Percentiles rank a stretch among this genome's conserved stretches.
These are phyloP conservation scores for Brachyrhaphis roseni DNA, from an alignment of 2,797 vertebrate genomes.

Conservation along the genomic window DNA sequence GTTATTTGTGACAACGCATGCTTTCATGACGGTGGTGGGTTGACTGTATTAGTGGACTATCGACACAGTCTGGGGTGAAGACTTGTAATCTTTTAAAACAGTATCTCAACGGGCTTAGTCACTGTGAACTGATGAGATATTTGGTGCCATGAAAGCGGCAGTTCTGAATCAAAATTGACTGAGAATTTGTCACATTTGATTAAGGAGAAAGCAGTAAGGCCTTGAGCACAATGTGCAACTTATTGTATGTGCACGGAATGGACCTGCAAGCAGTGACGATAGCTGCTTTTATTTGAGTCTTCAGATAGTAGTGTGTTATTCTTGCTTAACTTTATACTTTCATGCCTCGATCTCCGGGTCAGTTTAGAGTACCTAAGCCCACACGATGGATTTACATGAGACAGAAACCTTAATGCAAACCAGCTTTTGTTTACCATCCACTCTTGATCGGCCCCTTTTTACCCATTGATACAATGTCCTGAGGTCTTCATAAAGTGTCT, in stretches of 20 bases:
- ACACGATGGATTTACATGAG: slow-evolving; percentile 69
- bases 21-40: slow-evolving; percentile 79
- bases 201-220: slow-evolving; percentile 21
- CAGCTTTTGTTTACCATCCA: slow-evolving; percentile 54
- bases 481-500: slow-evolving; percentile 11
- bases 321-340: slow-evolving; percentile 22
- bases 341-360: slow-evolving; percentile 35
- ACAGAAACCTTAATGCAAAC: slow-evolving; percentile 87
- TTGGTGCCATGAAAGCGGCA: slow-evolving; percentile 35
- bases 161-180: slow-evolving; percentile 32
- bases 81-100: slow-evolving; percentile 62
- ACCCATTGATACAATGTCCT: slow-evolving; percentile 2
- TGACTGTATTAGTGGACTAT: slow-evolving; percentile 77
- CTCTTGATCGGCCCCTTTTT: slow-evolving; percentile 11
- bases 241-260: slow-evolving; percentile 23
- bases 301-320: slow-evolving; percentile 18
- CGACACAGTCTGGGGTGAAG: slow-evolving; percentile 73
- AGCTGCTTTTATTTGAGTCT: slow-evolving; percentile 22
- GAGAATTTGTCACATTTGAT: slow-evolving; percentile 28
- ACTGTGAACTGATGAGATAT: slow-evolving; percentile 61
- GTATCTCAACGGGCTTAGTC: slow-evolving; percentile 66
- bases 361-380: slow-evolving; percentile 75
- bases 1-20: slow-evolving; percentile 89
- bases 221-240: slow-evolving; percentile 16
- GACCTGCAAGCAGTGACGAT: slow-evolving; percentile 12